These are phyloP conservation scores for Monomorium pharaonis DNA, from an alignment of 1,140 invertebrate species.

Conservation along the genomic window DNA sequence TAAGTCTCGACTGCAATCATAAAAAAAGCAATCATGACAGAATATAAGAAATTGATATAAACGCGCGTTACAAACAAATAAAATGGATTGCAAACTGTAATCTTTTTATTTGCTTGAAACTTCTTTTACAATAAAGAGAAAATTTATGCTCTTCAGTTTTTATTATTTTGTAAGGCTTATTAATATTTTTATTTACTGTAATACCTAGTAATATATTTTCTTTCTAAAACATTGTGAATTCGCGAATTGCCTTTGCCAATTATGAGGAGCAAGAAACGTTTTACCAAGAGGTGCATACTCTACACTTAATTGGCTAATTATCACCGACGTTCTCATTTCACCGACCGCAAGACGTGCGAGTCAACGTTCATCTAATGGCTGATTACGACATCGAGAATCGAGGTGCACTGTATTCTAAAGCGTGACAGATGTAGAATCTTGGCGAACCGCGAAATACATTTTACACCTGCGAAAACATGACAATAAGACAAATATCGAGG, in stretches of 20 bases:
- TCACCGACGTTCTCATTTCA: conserved; percentile 44
- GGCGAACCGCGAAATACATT: background rate
- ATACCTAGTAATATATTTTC: background rate
- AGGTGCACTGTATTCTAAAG: background rate
- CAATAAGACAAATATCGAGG: background rate
- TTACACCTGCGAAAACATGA: background rate
- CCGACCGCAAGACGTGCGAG: conserved; percentile 5
- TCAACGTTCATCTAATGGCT: conserved; percentile 31
- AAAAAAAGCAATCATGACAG: conserved; percentile 7
- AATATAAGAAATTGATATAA: background rate
- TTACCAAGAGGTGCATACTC: background rate
- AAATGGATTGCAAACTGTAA: background rate
- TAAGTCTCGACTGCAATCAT: conserved; percentile 93
- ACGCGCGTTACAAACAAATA: background rate
- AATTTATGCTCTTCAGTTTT: background rate
- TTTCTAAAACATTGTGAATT: background rate
- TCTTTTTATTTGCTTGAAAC: background rate
- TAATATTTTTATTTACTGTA: background rate
- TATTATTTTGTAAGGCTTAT: background rate
- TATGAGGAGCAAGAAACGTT: background rate
- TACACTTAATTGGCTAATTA: conserved; percentile 44
- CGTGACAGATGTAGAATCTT: background rate
- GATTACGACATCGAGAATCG: conserved; percentile 37
- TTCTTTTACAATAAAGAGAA: background rate
- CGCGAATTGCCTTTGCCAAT: background rate